Percentiles rank a stretch among this genome's conserved stretches.
Evolutionary conservation across 2,113 vertebrate species (phyloP).

Genomic region (Scolopax mira): DNA sequence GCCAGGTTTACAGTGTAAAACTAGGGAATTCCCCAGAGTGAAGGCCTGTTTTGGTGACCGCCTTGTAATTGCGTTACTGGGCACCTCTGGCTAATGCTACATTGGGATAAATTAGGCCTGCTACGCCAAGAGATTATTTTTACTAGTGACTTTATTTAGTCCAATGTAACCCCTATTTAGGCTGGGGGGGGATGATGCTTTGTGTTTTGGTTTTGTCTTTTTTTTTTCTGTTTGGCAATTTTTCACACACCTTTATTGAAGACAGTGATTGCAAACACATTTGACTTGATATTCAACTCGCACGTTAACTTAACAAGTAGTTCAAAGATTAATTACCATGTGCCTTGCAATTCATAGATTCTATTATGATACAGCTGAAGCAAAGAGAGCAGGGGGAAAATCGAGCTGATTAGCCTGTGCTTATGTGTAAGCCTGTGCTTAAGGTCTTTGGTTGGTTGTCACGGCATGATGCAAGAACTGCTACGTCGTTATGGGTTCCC

Average conservation of each 20-base stretch:
- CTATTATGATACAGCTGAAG: conserved; percentile 57
- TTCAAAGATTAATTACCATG: conserved; percentile 77
- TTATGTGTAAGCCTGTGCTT: background rate
- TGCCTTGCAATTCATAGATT: conserved; percentile 70
- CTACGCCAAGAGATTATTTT: background rate
- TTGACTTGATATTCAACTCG: conserved; percentile 71
- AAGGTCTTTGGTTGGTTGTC: background rate
- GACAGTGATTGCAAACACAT: conserved; percentile 72
- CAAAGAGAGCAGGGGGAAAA: background rate
- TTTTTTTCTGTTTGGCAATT: conserved; percentile 7
- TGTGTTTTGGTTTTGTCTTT: background rate
- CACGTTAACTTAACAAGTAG: conserved; percentile 75
- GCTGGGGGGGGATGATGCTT: background rate
- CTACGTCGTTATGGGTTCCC: background rate
- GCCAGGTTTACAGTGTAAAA: background rate
- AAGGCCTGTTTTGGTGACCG: background rate
- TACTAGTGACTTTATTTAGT: background rate
- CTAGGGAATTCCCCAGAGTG: background rate
- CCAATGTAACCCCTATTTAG: background rate
- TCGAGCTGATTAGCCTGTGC: conserved; percentile 44
- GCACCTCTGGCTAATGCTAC: background rate
- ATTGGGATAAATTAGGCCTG: background rate
- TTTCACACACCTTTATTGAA: conserved; percentile 65
- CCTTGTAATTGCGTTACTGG: background rate
- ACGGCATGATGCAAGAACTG: background rate